Base-by-base conservation (phyloP, 2,113 vertebrate species). In the Tamias sibiricus region DNA sequence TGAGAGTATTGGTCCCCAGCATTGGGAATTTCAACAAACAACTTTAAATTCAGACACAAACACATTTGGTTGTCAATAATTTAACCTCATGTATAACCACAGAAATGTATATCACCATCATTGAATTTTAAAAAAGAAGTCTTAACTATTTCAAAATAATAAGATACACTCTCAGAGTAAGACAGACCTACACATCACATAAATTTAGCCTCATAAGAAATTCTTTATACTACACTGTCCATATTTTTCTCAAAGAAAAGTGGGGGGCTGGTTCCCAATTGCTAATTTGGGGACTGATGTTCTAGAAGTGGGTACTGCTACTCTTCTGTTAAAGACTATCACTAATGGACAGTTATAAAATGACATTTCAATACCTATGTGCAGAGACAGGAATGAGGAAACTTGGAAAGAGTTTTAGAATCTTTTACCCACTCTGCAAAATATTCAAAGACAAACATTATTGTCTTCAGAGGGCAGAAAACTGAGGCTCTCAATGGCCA, bases 181-280 rank as follows among this genome's bases (percentile, higher is more conserved):
- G 74, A 95, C 22, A 94, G 42, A 87, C 8, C 32, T 62, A 52
- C 77, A 12, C 8, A 76, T 47, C 28, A 88, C 2, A 71, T 26
- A 95, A 88, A 85, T 90, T 86, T 17, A 85, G 32, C 4, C 77
- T 75, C 93, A 87, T 74, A 24, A 47, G 92, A 93, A 92, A 75
- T 0, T 62, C 82, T 42, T 66, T 79, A 42, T 40, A 30, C 62
- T 94, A 81, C n/a, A 75, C 2, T 91, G 54, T 28, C 75, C 47
- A 71, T 59, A 68, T 83, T 91, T 94, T 96, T 91, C 74, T 90
- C 68, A 92, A 80, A 82, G 77, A 90, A 90, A 96, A 62, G 22
- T 84, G 11, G 62, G 40, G 77, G 57, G 37, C 82, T 88, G n/a
- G 40, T 74, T 86, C 49, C 42, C 0, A 5, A 47, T 26, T 32